phyloP scores from a whole-genome alignment of 1,140 invertebrate species.

The Drosophila subpulchrella region DNA sequence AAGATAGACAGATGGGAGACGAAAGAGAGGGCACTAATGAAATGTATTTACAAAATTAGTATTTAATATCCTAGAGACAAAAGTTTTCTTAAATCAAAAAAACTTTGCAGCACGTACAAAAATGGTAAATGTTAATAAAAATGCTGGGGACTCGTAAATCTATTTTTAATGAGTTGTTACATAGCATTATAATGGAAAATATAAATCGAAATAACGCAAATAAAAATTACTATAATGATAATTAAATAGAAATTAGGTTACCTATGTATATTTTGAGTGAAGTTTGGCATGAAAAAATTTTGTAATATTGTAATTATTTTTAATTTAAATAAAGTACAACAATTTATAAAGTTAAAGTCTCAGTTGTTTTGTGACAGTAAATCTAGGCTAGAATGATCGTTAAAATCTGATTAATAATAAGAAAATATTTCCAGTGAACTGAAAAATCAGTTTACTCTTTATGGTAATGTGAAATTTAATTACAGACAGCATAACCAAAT shows the following conservation, averaged over 20 bases:
- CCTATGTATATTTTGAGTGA: no score
- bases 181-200: no score
- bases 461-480: conserved; percentile 1
- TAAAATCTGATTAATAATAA: neutral
- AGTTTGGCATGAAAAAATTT: neutral
- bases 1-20: neutral
- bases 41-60: conserved; percentile 30
- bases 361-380: neutral
- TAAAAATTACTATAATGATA: neutral
- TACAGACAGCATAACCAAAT: conserved; percentile 1
- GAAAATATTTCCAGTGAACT: neutral
- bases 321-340: no score
- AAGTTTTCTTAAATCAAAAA: conserved; percentile 17
- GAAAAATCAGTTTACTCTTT: conserved; percentile 1
- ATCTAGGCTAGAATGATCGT: neutral
- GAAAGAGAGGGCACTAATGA: neutral
- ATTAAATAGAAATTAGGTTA: no score
- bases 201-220: neutral
- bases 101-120: neutral
- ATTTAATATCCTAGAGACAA: conserved; percentile 45
- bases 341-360: no score
- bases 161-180: neutral
- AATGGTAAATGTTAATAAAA: neutral
- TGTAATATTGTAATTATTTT: no score
- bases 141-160: neutral